Evolutionary conservation across 2,797 vertebrate genomes (phyloP).

Genomic region (Catamblyrhynchus diadema): DNA sequence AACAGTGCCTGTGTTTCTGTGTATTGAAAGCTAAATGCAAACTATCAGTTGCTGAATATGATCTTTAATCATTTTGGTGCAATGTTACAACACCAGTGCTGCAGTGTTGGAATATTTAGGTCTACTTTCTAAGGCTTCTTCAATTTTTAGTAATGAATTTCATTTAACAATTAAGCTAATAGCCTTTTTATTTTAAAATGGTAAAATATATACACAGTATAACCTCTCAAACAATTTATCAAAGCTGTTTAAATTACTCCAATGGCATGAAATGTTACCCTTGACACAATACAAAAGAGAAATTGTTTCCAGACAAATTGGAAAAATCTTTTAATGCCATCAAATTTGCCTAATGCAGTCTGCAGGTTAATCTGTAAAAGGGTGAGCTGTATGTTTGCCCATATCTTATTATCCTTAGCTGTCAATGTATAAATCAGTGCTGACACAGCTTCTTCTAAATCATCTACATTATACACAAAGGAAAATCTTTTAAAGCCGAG

Average conservation of each 20-base stretch:
- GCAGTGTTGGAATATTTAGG: conserved; percentile 33
- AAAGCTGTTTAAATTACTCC: conserved; percentile 81
- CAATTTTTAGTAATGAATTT: conserved; percentile 78
- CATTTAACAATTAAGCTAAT: conserved; percentile 82
- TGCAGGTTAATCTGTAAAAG: conserved; percentile 85
- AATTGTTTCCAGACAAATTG: conserved; percentile 86
- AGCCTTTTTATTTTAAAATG: conserved; percentile 79
- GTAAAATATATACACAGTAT: conserved; percentile 76
- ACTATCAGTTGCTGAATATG: conserved; percentile 43
- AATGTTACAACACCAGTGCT: conserved; percentile 15
- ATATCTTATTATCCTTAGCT: conserved; percentile 84
- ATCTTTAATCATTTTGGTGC: conserved; percentile 61
- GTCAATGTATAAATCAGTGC: conserved; percentile 83
- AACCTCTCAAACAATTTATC: conserved; percentile 81
- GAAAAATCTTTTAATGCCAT: conserved; percentile 84
- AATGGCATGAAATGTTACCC: conserved; percentile 80
- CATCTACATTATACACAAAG: conserved; percentile 73
- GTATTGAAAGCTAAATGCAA: conserved; percentile 46
- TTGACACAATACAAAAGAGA: conserved; percentile 81
- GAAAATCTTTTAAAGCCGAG: conserved; percentile 50
- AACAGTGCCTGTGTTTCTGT: background rate
- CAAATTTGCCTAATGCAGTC: conserved; percentile 88
- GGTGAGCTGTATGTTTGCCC: conserved; percentile 79
- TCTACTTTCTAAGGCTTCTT: conserved; percentile 35
- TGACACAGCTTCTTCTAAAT: conserved; percentile 81